Evolutionary conservation across 1,140 invertebrate genomes (phyloP), one percentile per base, ranked within the genome.

Genomic region (Laupala kohalensis): DNA sequence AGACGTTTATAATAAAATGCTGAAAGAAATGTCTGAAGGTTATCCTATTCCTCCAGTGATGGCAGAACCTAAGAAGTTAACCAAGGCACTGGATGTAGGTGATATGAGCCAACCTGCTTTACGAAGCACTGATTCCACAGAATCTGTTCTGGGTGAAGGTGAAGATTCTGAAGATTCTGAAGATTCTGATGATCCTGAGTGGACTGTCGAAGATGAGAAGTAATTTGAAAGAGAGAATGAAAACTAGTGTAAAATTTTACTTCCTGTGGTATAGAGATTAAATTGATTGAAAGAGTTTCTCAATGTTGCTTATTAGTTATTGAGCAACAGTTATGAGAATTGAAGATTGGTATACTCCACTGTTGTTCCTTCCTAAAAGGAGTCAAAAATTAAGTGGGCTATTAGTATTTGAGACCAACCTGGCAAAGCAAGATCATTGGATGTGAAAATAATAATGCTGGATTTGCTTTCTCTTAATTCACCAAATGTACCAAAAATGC

Each of bases 151-250:
- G 73, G 82, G 80, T 72, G 83, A 85, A 62, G 81, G 85, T 72
- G 85, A 84, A 64, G 91, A 92, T 80, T 90, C 90, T n/a, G n/a
- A n/a, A n/a, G n/a, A n/a, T n/a, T n/a, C n/a, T n/a, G n/a, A n/a
- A n/a, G n/a, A n/a, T n/a, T n/a, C n/a, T 1, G 90, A 92, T 78
- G 91, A 93, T 81, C 89, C 88, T 4, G 91, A 93, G 77, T 93
- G 91, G 91, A 85, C 84, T 29, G 25, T 71, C 15, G 53, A 24
- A 63, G 53, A 69, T 15, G 68, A 69, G 28, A 29, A 24, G 15
- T 25, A 69, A 25, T 53, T 69, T 69, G 68, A 69, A 29, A 25
- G 68, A 37, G 68, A 69, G 23, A n/a, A n/a, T n/a, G n/a, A n/a
- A n/a, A n/a, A n/a, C n/a, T 29, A 68, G 27, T 29, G 67, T 29